Evolutionary conservation across 2,888 invertebrate genomes (phyloP), one percentile per base, ranked within the genome.

Genomic region (Spicauda simplicius): DNA sequence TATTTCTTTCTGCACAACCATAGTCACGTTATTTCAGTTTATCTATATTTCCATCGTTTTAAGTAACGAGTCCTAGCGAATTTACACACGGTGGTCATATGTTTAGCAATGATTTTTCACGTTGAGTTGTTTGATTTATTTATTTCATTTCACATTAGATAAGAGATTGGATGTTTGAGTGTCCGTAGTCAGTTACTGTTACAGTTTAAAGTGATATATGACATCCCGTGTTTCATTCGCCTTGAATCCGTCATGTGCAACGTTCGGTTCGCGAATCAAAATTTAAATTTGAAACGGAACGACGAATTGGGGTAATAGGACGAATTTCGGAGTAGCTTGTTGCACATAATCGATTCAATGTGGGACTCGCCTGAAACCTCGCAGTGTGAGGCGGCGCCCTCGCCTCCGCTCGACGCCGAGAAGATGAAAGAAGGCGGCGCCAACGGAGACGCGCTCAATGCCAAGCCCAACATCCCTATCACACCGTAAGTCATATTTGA

Each of bases 401-500:
- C 88, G 76, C 87, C 86, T 74, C 83, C 86, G 69, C 81, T 80
- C 79, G 81, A 85, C 79, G 72, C 82, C 75, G 76, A 86, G 78
- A 70, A 65, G 55, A 54, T 72, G 75, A 87, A 87, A 74, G 90
- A 92, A 16, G 80, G 77, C 74, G 83, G 81, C 77, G 76, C 84
- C 80, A 89, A 87, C 84, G 81, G 94, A 77, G 82, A 91, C 77
- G 87, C 84, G 57, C 77, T 83, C 83, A 94, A 94, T 76, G 86
- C 92, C 60, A 94, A 94, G 75, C 93, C 94, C 76, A 88, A 90
- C 78, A 80, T 93, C 75, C 87, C 93, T 70, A 94, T 95, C 74
- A 95, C 95, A 73, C 96, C 96, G 96, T 96, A 86, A 94, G 95
- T 76, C 20, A 18, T 18, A 25, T n/a, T n/a, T n/a, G n/a, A n/a